These are phyloP conservation scores for Apotomis turbidana DNA, from an alignment of 2,888 invertebrate species.

Conservation along the genomic window DNA sequence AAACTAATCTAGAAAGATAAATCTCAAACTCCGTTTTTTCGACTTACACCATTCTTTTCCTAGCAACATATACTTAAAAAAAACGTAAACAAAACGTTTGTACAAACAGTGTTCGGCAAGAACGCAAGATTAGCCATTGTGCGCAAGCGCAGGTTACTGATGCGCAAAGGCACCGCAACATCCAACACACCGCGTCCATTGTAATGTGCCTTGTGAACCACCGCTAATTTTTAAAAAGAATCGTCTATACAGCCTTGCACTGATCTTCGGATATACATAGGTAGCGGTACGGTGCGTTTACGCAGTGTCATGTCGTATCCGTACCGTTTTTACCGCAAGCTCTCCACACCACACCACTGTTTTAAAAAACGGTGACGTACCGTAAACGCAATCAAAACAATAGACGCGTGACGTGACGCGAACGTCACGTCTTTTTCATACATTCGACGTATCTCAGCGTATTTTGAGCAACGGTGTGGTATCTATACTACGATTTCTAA, in stretches of 20 bases:
- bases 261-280: too few species aligned
- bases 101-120: conserved; percentile 54
- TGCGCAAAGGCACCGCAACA: conserved; percentile 53
- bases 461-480: too few species aligned
- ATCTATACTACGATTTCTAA: too few species aligned
- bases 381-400: too few species aligned
- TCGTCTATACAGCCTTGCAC: background rate
- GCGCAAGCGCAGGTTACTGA: conserved; percentile 56
- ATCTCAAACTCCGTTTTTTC: background rate
- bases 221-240: conserved; percentile 31
- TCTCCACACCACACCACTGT: too few species aligned
- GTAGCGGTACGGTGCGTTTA: too few species aligned
- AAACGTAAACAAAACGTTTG: conserved; percentile 19
- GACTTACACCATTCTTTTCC: background rate
- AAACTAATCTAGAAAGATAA: background rate
- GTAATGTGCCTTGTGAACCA: conserved; percentile 17
- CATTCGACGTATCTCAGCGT: too few species aligned
- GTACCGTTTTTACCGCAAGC: too few species aligned
- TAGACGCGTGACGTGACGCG: too few species aligned
- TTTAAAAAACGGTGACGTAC: too few species aligned
- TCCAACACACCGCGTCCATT: conserved; percentile 45
- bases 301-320: too few species aligned
- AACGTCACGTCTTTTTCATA: too few species aligned
- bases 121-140: conserved; percentile 60
- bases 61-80: conserved; percentile 1